Percentiles rank a stretch among this genome's conserved stretches.
Evolutionary conservation across 2,888 invertebrate genomes (phyloP).

Genomic region (Leucania comma): DNA sequence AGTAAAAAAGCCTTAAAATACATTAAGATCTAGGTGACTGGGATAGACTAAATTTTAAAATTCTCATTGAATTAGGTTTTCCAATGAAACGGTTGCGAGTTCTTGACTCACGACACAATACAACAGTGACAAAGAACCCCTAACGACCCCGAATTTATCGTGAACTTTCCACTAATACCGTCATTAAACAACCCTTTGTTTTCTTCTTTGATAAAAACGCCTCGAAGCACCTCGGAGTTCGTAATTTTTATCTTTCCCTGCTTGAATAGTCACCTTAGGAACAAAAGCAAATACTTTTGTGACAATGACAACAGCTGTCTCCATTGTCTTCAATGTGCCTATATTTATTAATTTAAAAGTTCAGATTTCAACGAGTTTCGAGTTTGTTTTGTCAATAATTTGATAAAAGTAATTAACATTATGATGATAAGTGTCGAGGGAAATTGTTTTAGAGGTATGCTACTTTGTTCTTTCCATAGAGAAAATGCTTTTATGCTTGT

Average conservation of each 20-base stretch:
- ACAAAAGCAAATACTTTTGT: constrained; percentile 82
- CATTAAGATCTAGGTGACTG: constrained; percentile 33
- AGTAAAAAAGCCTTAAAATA: neutral
- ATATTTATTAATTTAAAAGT: constrained; percentile 66
- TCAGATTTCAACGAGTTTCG: constrained; percentile 52
- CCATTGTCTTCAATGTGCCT: constrained; percentile 67
- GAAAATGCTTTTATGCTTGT: too few species aligned
- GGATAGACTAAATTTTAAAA: constrained; percentile 60
- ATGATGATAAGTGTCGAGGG: constrained; percentile 22
- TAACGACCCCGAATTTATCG: constrained; percentile 89
- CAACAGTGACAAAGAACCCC: constrained; percentile 86
- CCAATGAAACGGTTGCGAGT: constrained; percentile 74
- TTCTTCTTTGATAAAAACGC: constrained; percentile 88
- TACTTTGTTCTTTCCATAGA: constrained; percentile 12
- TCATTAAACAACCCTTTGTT: constrained; percentile 90
- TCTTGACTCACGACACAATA: constrained; percentile 84
- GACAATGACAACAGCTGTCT: constrained; percentile 77
- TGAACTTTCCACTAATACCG: constrained; percentile 89
- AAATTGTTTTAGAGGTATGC: constrained; percentile 10
- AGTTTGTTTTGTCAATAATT: constrained; percentile 41
- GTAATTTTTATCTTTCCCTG: constrained; percentile 88
- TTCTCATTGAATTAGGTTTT: constrained; percentile 74
- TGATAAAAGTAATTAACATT: constrained; percentile 47
- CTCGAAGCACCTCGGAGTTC: constrained; percentile 82
- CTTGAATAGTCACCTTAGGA: constrained; percentile 79